Evolutionary conservation across 2,113 vertebrate species (phyloP).

Genomic region (Nipponia nippon): DNA sequence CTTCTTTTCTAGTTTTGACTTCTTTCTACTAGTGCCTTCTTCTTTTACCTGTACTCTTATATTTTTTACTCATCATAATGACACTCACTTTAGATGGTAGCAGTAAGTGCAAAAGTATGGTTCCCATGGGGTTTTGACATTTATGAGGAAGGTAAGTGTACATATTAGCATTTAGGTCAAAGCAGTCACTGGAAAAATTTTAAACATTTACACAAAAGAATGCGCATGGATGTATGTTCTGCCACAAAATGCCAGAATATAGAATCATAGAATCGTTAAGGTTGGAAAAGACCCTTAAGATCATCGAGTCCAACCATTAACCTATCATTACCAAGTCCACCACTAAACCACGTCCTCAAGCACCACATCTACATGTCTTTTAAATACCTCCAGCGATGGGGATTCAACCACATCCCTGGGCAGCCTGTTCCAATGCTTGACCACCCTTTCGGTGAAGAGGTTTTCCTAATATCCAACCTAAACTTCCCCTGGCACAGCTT

Average conservation of each 20-base stretch:
- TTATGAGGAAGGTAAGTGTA: neutral
- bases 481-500: too few species aligned
- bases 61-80: neutral
- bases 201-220: neutral
- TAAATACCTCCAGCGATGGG: too few species aligned
- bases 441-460: too few species aligned
- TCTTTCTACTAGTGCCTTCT: neutral
- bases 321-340: too few species aligned
- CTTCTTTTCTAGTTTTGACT: neutral
- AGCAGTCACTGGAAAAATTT: neutral
- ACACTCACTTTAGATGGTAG: neutral
- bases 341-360: too few species aligned
- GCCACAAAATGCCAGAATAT: neutral
- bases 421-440: too few species aligned
- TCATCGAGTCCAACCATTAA: too few species aligned
- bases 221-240: neutral
- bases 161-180: neutral
- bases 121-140: neutral
- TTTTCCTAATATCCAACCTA: too few species aligned
- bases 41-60: neutral
- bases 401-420: too few species aligned
- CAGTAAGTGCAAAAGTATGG: neutral
- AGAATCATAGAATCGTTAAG: too few species aligned
- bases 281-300: too few species aligned
- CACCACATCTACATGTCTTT: too few species aligned